phyloP scores from a whole-genome alignment of 2,888 invertebrate species.

The Fabriciana adippe region DNA sequence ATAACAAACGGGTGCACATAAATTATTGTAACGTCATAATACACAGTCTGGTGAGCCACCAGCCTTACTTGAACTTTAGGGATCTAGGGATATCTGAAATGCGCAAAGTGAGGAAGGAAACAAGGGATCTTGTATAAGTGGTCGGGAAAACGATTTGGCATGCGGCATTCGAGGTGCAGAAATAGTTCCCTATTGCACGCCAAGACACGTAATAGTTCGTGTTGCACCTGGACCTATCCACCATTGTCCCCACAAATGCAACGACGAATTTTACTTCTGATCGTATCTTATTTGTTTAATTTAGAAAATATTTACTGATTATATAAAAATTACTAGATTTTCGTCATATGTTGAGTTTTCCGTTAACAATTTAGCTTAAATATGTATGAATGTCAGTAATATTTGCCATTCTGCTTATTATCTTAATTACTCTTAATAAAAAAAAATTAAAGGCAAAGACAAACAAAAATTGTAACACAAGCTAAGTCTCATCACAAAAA shows the following conservation, averaged over 20 bases:
- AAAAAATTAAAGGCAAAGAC: too few species aligned
- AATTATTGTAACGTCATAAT: conserved; percentile 40
- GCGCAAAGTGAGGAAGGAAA: conserved; percentile 26
- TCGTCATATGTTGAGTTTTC: too few species aligned
- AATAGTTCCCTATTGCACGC: conserved; percentile 63
- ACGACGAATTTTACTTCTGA: conserved; percentile 23
- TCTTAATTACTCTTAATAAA: too few species aligned
- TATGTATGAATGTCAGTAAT: too few species aligned
- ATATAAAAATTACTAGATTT: too few species aligned
- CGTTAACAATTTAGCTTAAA: too few species aligned
- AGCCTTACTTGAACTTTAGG: conserved; percentile 34
- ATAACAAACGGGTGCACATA: conserved; percentile 35
- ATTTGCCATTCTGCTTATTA: too few species aligned
- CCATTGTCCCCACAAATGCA: conserved; percentile 35
- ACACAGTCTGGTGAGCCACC: conserved; percentile 39
- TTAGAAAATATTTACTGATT: not conserved
- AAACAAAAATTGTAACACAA: too few species aligned
- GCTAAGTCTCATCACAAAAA: not conserved
- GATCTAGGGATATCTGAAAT: conserved; percentile 29
- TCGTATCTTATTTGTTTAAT: conserved; percentile 17
- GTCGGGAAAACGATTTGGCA: conserved; percentile 55
- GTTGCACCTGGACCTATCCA: conserved; percentile 54
- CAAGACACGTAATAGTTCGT: conserved; percentile 58
- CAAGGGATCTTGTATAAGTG: conserved; percentile 37
- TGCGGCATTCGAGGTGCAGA: conserved; percentile 64